Percentiles rank a stretch among this genome's conserved stretches.
phyloP scores from a whole-genome alignment of 2,113 vertebrate species.

The Loxodonta africana region DNA sequence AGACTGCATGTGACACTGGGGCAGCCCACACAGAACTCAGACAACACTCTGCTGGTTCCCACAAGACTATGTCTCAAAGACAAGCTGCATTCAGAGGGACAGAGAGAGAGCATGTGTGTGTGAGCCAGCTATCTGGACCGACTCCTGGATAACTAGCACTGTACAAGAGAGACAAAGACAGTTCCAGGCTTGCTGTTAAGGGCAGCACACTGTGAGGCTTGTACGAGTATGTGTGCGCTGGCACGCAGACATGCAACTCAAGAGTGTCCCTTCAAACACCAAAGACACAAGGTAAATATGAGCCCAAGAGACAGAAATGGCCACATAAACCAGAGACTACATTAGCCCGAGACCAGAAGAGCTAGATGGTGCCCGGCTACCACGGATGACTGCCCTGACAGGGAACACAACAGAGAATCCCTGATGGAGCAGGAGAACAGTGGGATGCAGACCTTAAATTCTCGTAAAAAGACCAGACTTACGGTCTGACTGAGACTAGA shows the following conservation, averaged over 20 bases:
- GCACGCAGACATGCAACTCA: rapidly evolving
- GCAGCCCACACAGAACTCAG: neutral
- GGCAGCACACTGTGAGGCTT: neutral
- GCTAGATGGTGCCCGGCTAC: no score
- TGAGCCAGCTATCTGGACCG: neutral
- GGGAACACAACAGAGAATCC: no score
- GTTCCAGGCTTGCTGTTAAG: neutral
- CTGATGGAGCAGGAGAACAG: no score
- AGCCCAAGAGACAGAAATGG: no score
- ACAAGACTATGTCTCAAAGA: neutral
- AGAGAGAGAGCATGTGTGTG: no score
- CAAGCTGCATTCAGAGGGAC: neutral
- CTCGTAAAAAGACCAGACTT: no score
- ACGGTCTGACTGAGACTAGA: no score
- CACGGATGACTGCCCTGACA: no score
- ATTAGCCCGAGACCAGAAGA: no score
- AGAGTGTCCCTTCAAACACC: neutral
- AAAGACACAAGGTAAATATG: no score
- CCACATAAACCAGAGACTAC: no score
- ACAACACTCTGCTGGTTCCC: neutral
- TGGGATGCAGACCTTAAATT: no score
- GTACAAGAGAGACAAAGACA: neutral
- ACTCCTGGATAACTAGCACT: neutral
- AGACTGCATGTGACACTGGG: neutral
- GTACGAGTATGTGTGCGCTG: neutral